Evolutionary conservation across 2,797 vertebrate genomes (phyloP), one percentile per base, ranked within the genome.

Genomic region (Liasis olivaceus): DNA sequence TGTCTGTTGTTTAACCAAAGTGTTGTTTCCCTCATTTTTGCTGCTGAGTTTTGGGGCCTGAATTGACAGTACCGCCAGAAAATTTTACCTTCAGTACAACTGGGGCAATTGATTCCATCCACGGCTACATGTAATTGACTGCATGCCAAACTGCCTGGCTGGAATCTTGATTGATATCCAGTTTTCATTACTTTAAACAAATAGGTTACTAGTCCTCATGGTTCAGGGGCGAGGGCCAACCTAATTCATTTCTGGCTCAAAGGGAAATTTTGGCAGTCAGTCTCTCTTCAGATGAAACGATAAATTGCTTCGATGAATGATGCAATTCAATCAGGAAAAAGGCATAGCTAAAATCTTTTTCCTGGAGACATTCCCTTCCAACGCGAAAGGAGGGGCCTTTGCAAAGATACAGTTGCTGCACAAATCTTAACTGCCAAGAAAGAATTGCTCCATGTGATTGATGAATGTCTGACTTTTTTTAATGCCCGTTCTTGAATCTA

Each of bases 1-100:
- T 96, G 88, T 95, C 94, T 96, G 94, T 96, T 94, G 93, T 96
- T 88, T 97, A 97, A 96, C 94, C 93, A 93, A 93, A 90, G 92
- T 62, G 17, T 88, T 81, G 59, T 88, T 90, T 54, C 56, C 56
- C 26, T 85, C 26, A 28, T 47, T 69, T 93, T 56, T 94, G 94
- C 91, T 94, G 91, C 93, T 95, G 93, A 47, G 69, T 88, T 85
- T 90, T 91, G 92, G 60, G 58, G 42, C 63, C 89, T 63, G 56
- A 93, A 77, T 77, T 84, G 89, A 66, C 60, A 84, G 14, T 66
- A 64, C 51, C 0, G 0, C 56, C n/a, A 81, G 84, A 47, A 90
- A 36, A 28, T 4, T 15, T 36, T n/a, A 64, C 17, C 56, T 90
- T 31, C 4, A 20, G 17, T 69, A 28, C 89, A 72, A 51, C 31